Percentiles rank a stretch among this genome's conserved stretches.
phyloP scores from a whole-genome alignment of 1,140 invertebrate species.

The Eriosoma lanigerum region DNA sequence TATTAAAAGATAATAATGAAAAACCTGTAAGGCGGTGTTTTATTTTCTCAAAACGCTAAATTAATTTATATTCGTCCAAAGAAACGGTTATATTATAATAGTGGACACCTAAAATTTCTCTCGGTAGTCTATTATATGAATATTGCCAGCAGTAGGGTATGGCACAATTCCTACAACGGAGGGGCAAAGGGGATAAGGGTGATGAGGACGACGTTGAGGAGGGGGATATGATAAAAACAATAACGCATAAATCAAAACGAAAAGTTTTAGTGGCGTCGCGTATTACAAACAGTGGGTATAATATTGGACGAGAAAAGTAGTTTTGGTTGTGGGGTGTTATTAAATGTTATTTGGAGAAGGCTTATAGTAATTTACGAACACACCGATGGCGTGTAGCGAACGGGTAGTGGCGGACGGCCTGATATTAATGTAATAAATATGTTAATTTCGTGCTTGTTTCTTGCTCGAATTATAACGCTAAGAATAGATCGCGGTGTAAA shows the following conservation, averaged over 20 bases:
- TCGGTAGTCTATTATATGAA: constrained; percentile 20
- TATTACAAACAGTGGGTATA: constrained; percentile 46
- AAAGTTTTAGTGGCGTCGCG: constrained; percentile 42
- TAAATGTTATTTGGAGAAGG: constrained; percentile 52
- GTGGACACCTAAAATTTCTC: constrained; percentile 30
- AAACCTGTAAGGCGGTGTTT: not conserved
- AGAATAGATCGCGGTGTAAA: constrained; percentile 47
- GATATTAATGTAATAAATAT: constrained; percentile 52
- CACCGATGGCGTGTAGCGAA: not conserved
- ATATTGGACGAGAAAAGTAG: constrained; percentile 49
- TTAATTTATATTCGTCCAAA: not conserved
- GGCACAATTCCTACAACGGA: no score
- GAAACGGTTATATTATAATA: no score
- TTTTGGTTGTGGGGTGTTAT: constrained; percentile 33
- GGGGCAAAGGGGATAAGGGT: not conserved
- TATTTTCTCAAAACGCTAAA: constrained; percentile 10
- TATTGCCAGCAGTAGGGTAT: not conserved
- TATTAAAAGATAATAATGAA: constrained; percentile 23
- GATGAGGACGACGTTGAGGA: not conserved
- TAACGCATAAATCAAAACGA: constrained; percentile 48
- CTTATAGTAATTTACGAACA: constrained; percentile 49
- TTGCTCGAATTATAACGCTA: constrained; percentile 34
- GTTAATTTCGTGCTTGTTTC: constrained; percentile 50
- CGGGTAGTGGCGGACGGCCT: constrained; percentile 19
- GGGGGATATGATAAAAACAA: constrained; percentile 42